phyloP scores from a whole-genome alignment of 1,140 invertebrate species.

The Eurosta solidaginis region DNA sequence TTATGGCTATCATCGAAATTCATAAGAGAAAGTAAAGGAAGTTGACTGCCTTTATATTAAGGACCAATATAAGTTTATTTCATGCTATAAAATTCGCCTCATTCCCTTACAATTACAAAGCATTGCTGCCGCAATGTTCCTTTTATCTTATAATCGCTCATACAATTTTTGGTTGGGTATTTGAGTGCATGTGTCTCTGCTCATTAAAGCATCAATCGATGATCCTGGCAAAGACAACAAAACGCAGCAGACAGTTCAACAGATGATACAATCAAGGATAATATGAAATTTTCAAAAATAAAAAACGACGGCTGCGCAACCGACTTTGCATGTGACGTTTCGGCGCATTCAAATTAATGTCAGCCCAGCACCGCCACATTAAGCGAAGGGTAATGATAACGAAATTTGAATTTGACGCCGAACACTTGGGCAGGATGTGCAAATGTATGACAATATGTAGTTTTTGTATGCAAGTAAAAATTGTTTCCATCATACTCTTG shows the following conservation, averaged over 20 bases:
- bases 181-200: not conserved
- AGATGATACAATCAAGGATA: slow-evolving; percentile 37
- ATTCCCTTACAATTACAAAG: no score
- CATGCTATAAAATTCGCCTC: no score
- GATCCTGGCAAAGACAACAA: slow-evolving; percentile 14
- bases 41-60: no score
- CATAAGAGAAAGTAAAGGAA: no score
- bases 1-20: no score
- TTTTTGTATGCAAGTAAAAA: not conserved
- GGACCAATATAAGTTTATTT: no score
- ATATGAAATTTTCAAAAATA: slow-evolving; percentile 57
- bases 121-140: no score
- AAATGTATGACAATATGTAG: not conserved
- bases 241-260: not conserved
- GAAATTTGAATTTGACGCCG: not conserved
- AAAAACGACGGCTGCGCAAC: slow-evolving; percentile 12
- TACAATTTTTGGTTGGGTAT: no score
- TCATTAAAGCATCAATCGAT: not conserved
- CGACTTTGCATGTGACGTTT: slow-evolving; percentile 78
- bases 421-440: slow-evolving; percentile 10
- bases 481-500: no score
- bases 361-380: slow-evolving; percentile 70
- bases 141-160: no score
- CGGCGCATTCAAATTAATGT: slow-evolving; percentile 83
- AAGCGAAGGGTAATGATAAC: not conserved